Base-by-base conservation (phyloP, 2,888 invertebrate species). In the Branchellion lobata region DNA sequence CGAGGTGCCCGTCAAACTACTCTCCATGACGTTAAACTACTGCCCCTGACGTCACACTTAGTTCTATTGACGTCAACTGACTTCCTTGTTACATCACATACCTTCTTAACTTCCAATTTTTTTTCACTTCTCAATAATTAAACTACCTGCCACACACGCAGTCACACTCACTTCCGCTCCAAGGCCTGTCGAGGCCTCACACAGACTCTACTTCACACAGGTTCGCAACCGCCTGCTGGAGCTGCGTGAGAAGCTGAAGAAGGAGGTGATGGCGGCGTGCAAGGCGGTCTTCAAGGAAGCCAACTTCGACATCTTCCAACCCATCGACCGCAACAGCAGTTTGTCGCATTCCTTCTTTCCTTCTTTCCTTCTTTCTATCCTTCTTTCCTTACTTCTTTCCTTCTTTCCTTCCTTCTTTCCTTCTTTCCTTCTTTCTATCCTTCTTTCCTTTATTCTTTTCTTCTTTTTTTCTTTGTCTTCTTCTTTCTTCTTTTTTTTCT, bases 241-340 rank as follows among this genome's bases (percentile, higher is more conserved):
- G 83, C 87, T 86, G 84, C 85, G 86, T 57, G 88, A 88, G 40
- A 86, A 90, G 18, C 89, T 91, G 0, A 90, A 90, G 85, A 90
- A 91, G 82, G 89, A 91, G 33, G 88, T 92, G 21, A 89, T 90
- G 83, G 90, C 92, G 75, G 92, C 94, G 0, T 94, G 94, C 84
- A 90, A 93, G 79, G 90, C 91, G 0, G 92, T 94, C 0, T 89
- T 95, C 0, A 89, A 91, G 69, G 90, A 90, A 1, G 91, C 91
- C 83, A 94, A 94, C 0, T 95, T 94, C 85, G 91, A 92, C 0
- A 91, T 57, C n/a, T 5, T 5, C 5, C 5, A 5, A 40, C 40
- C 40, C 40, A 40, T 40, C 40, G 40, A 40, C 40, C 40, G 40
- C 5, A 14, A 5, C 40, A 40, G 40, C 14, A 14, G 40, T 40